These are phyloP conservation scores for Polypedilum vanderplanki DNA, from an alignment of 1,140 invertebrate species.

Conservation along the genomic window DNA sequence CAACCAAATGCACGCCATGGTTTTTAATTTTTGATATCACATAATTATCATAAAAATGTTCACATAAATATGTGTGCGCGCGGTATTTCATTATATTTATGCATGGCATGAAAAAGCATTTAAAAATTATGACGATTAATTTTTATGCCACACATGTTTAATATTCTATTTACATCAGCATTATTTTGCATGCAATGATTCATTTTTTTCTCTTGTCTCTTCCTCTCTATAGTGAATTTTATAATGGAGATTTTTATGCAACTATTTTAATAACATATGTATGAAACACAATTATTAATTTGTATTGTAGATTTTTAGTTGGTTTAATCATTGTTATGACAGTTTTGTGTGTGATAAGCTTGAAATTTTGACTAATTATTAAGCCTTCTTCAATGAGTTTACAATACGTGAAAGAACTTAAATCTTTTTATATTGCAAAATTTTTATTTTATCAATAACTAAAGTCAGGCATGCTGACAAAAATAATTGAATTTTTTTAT, in stretches of 20 bases:
- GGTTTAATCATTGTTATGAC: too few relatives aligned
- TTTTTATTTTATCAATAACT: too few relatives aligned
- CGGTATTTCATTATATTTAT: neutral
- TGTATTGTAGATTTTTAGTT: too few relatives aligned
- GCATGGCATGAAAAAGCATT: slow-evolving; percentile 1
- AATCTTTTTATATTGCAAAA: too few relatives aligned
- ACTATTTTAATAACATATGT: neutral
- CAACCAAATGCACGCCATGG: neutral
- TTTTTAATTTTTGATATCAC: slow-evolving; percentile 15
- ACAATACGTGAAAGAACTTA: too few relatives aligned
- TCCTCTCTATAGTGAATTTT: neutral
- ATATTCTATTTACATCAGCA: neutral
- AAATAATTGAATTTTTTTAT: too few relatives aligned
- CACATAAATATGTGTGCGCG: neutral
- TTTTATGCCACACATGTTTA: slow-evolving; percentile 17
- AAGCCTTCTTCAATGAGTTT: too few relatives aligned
- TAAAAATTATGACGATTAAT: slow-evolving; percentile 14
- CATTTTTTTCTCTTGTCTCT: neutral
- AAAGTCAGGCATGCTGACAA: too few relatives aligned
- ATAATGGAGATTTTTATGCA: too few relatives aligned
- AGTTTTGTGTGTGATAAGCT: too few relatives aligned
- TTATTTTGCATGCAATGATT: neutral
- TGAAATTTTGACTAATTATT: too few relatives aligned
- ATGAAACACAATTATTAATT: neutral
- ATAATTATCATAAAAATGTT: slow-evolving; percentile 5